A percentile compares a stretch with the other conserved stretches of the same genome.
phyloP scores from a whole-genome alignment of 1,140 invertebrate genomes.

The Popillia japonica region DNA sequence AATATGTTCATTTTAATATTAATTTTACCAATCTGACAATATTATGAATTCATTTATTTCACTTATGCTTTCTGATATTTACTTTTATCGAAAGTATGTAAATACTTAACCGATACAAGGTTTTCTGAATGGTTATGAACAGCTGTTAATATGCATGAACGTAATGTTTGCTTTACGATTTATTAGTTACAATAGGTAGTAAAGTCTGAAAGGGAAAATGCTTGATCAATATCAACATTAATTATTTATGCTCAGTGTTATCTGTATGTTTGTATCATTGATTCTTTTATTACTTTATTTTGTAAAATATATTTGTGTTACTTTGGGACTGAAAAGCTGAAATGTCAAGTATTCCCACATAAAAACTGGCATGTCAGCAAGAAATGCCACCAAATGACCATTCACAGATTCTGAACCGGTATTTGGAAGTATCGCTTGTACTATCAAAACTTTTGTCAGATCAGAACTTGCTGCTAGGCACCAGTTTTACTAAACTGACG shows the following conservation, averaged over 20 bases:
- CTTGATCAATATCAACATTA: not conserved
- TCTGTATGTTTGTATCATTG: not conserved
- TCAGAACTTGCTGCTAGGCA: too few relatives aligned
- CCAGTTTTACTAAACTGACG: too few relatives aligned
- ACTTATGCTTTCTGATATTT: not conserved
- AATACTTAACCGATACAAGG: not conserved
- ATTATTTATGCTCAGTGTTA: not conserved
- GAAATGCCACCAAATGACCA: too few relatives aligned
- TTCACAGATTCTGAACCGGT: too few relatives aligned
- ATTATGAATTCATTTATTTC: not conserved
- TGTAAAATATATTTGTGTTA: too few relatives aligned
- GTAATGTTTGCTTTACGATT: not conserved
- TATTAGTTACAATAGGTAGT: not conserved
- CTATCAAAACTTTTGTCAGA: too few relatives aligned
- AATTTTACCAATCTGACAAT: not conserved
- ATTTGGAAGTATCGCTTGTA: too few relatives aligned
- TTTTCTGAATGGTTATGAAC: not conserved
- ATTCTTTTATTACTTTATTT: slow-evolving; percentile 2
- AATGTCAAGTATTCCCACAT: too few relatives aligned
- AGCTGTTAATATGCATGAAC: not conserved
- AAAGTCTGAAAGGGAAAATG: not conserved
- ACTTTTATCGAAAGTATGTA: not conserved
- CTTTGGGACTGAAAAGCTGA: too few relatives aligned
- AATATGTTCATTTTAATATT: not conserved
- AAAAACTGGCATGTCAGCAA: too few relatives aligned